Evolutionary conservation across 2,797 vertebrate genomes (phyloP).

Genomic region (Molothrus ater): DNA sequence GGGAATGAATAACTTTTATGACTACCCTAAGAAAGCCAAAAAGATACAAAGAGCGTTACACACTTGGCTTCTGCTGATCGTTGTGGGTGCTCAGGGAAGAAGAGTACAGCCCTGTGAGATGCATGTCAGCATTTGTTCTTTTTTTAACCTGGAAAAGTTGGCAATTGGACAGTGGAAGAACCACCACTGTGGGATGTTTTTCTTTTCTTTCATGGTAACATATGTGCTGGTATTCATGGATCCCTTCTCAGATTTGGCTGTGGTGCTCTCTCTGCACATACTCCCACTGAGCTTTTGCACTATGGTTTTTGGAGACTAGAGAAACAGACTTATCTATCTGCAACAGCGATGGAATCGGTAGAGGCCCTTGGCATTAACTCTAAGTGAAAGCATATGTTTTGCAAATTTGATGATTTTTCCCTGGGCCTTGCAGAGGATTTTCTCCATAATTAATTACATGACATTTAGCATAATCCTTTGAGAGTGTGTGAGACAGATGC

Average conservation of each 20-base stretch:
- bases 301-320: background rate
- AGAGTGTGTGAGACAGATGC: slow-evolving; percentile 50
- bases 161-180: background rate
- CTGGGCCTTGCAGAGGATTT: background rate
- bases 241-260: background rate
- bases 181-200: background rate
- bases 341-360: background rate
- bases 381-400: slow-evolving; percentile 23
- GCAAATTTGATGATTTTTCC: background rate
- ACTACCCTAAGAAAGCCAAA: slow-evolving; percentile 15
- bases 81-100: background rate
- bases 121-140: background rate
- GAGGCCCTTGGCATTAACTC: background rate
- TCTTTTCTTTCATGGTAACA: background rate
- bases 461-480: slow-evolving; percentile 49
- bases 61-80: background rate
- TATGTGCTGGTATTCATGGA: background rate
- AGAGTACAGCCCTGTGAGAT: background rate
- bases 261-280: background rate
- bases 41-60: slow-evolving; percentile 25
- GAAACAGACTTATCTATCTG: background rate
- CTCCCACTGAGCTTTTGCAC: background rate
- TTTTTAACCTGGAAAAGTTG: background rate
- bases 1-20: slow-evolving; percentile 35
- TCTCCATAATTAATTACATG: slow-evolving; percentile 27